Evolutionary conservation across 2,888 invertebrate genomes (phyloP), one percentile per base, ranked within the genome.

Genomic region (Drosophila neoperkinsi): DNA sequence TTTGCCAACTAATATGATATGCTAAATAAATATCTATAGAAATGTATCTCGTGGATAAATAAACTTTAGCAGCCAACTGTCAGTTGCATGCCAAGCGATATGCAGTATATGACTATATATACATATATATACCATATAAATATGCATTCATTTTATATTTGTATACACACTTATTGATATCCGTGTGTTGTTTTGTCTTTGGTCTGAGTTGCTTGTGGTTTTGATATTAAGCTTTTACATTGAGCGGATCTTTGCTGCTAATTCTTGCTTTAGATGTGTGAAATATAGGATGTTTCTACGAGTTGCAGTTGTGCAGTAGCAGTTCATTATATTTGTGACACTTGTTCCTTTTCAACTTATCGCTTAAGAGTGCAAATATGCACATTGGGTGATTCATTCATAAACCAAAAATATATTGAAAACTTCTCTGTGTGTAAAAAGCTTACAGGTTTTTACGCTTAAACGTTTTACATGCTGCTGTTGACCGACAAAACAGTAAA

Each of bases 1-100:
- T 50, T 71, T 78, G 71, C 71, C 79, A 79, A 62, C 82, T 69
- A 74, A 82, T 79, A 70, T 79, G 78, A 82, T 82, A 79, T 69
- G 64, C 71, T 64, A 79, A 82, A 80, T 62, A 78, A 68, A 77
- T 69, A 65, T 67, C 64, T 71, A 65, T 71, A 62, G 59, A 79
- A 74, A 75, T 80, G 82, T 82, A 79, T 79, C 69, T 79, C 30
- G 56, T 79, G 69, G 80, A 80, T 83, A 83, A 84, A 79, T 71
- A 79, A 75, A 77, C 79, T 68, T 79, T 71, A 81, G 71, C 63
- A 55, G 67, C 21, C 62, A 55, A 65, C 61, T 81, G 77, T 56
- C 71, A 65, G 77, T 55, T 74, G 75, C 61, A 76, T 76, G 76
- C 69, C 79, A 76, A 76, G 57, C 73, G 63, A 76, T 74, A 76